Conservation (phyloP, 2,888 invertebrate species). For the Girardia tigrina region DNA sequence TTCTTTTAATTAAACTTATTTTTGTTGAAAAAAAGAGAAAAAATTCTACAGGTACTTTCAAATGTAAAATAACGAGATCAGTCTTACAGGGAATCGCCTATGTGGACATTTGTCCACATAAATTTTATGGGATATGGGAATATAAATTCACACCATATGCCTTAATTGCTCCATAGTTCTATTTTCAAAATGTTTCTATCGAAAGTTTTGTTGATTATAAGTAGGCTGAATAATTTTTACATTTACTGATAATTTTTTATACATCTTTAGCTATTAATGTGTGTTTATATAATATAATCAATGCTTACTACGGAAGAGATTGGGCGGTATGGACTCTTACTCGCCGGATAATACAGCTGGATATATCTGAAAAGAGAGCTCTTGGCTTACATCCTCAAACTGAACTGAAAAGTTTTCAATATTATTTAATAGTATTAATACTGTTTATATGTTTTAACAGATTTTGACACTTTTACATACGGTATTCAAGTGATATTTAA, state of each 20-base stretch:
- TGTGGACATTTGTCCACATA: too few relatives aligned
- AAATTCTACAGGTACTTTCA: too few relatives aligned
- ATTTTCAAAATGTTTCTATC: not conserved
- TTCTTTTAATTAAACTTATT: too few relatives aligned
- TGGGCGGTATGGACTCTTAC: not conserved
- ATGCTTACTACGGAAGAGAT: not conserved
- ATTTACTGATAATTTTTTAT: not conserved
- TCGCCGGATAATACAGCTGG: not conserved
- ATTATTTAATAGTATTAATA: not conserved
- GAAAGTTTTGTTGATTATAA: not conserved
- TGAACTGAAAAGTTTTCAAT: slow-evolving; percentile 5
- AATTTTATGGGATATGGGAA: too few relatives aligned
- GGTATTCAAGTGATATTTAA: not conserved
- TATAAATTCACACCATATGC: not conserved
- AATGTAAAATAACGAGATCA: too few relatives aligned
- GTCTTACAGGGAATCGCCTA: too few relatives aligned
- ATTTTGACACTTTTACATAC: slow-evolving; percentile 8
- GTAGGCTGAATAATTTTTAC: not conserved
- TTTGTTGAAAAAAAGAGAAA: too few relatives aligned
- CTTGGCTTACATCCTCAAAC: not conserved
- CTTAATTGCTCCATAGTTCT: not conserved
- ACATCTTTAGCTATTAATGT: not conserved
- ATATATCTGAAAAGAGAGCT: not conserved
- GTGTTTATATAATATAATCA: not conserved
- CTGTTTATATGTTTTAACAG: not conserved